These are phyloP conservation scores for Bicyclus anynana DNA, from an alignment of 1,140 invertebrate species.

Conservation along the genomic window DNA sequence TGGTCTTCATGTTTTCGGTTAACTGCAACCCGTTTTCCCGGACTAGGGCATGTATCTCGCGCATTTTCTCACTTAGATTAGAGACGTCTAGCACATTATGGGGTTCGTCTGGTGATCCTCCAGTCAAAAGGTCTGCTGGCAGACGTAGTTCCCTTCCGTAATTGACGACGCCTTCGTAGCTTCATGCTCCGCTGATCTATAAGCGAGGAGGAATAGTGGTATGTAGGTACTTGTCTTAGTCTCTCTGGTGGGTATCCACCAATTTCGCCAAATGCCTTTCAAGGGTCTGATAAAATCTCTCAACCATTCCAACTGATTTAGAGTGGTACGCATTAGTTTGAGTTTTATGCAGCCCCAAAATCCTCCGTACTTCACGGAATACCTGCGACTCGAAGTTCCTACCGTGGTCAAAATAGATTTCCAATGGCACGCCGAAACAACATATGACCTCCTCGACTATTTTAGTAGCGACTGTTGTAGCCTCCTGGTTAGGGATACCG, in stretches of 20 bases:
- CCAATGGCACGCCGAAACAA: not conserved
- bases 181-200: conserved; percentile 8
- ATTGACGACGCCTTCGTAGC: not conserved
- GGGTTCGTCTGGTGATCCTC: too few species aligned
- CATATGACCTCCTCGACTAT: not conserved
- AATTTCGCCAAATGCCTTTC: conserved; percentile 22
- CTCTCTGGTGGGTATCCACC: conserved; percentile 19
- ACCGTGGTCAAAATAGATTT: not conserved
- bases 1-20: too few species aligned
- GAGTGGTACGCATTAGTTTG: conserved; percentile 38
- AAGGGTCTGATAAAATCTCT: not conserved
- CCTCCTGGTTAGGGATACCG: conserved; percentile 14
- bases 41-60: too few species aligned
- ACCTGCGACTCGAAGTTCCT: not conserved
- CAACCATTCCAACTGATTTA: not conserved
- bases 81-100: too few species aligned
- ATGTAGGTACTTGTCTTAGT: conserved; percentile 19
- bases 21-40: too few species aligned
- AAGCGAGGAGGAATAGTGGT: conserved; percentile 2
- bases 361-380: not conserved
- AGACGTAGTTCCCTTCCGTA: conserved; percentile 1
- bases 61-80: too few species aligned
- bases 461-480: conserved; percentile 1
- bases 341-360: conserved; percentile 40
- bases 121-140: not conserved